Evolutionary conservation across 2,888 invertebrate genomes (phyloP).

Genomic region (Spatulosminthurus flaviceps): DNA sequence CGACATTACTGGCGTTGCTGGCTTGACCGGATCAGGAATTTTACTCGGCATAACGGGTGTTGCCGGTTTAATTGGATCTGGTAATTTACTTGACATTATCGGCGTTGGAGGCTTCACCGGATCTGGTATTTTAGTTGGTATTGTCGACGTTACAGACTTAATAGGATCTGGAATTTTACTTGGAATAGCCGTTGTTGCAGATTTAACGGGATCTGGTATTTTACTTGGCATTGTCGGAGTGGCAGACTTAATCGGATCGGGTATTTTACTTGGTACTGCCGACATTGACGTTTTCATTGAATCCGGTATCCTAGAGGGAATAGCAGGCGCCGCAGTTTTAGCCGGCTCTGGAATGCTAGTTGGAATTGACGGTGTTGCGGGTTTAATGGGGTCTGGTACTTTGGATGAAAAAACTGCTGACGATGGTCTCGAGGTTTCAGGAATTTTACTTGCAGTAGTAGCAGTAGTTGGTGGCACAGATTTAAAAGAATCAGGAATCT

Average conservation of each 20-base stretch:
- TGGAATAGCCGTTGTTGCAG: background rate
- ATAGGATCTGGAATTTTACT: background rate
- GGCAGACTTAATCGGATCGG: background rate
- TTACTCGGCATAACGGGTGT: too few relatives aligned
- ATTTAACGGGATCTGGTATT: background rate
- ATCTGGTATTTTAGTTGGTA: background rate
- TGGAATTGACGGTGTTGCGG: background rate
- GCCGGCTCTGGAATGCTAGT: background rate
- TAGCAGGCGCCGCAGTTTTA: background rate
- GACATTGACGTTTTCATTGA: background rate
- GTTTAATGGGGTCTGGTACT: background rate
- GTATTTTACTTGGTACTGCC: background rate
- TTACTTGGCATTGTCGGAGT: conserved; percentile 6
- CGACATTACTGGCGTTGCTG: background rate
- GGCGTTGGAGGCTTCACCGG: background rate
- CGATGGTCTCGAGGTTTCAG: background rate
- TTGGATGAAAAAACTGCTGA: background rate
- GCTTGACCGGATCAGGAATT: background rate
- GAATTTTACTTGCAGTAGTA: background rate
- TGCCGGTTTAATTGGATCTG: conserved; percentile 11
- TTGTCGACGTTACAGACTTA: background rate
- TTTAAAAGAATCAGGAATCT: background rate
- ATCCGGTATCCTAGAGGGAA: background rate
- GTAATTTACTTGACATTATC: conserved; percentile 15
- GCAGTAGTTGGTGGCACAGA: background rate